These are phyloP conservation scores for Caenorhabditis uteleia DNA, from an alignment of 2,888 invertebrate species.

Conservation along the genomic window DNA sequence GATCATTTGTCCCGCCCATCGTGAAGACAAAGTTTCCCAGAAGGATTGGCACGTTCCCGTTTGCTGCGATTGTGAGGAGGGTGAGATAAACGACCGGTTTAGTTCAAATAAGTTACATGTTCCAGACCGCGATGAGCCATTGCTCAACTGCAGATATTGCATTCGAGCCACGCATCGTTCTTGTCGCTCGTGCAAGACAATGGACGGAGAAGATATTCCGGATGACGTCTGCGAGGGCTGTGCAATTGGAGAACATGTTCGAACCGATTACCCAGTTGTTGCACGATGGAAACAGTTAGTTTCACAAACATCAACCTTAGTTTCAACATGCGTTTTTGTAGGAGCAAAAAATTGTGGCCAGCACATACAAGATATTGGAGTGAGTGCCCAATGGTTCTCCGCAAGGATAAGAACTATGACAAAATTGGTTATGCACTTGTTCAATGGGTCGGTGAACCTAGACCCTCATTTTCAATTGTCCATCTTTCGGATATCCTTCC, in stretches of 20 bases:
- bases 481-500: slow-evolving; percentile 1
- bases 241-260: slow-evolving; percentile 1
- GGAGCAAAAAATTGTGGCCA: slow-evolving; percentile 4
- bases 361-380: slow-evolving; percentile 7
- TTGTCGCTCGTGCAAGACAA: slow-evolving; percentile 4
- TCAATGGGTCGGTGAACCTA: slow-evolving; percentile 4
- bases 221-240: slow-evolving; percentile 1
- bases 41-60: not conserved
- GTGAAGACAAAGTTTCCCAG: not conserved
- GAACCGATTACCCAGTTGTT: not conserved
- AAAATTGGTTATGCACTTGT: slow-evolving; percentile 5
- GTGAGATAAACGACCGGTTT: not conserved
- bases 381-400: not conserved
- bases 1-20: slow-evolving; percentile 6
- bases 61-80: slow-evolving; percentile 7
- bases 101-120: not conserved
- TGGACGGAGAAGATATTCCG: not conserved
- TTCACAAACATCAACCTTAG: not conserved
- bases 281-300: slow-evolving; percentile 2
- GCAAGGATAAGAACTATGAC: slow-evolving; percentile 5
- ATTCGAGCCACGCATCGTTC: slow-evolving; percentile 7
- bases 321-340: not conserved
- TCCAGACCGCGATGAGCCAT: not conserved
- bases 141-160: slow-evolving; percentile 5
- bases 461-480: not conserved